Base-by-base conservation (phyloP, 1,140 invertebrate genomes). In the Cecropterus lyciades region DNA sequence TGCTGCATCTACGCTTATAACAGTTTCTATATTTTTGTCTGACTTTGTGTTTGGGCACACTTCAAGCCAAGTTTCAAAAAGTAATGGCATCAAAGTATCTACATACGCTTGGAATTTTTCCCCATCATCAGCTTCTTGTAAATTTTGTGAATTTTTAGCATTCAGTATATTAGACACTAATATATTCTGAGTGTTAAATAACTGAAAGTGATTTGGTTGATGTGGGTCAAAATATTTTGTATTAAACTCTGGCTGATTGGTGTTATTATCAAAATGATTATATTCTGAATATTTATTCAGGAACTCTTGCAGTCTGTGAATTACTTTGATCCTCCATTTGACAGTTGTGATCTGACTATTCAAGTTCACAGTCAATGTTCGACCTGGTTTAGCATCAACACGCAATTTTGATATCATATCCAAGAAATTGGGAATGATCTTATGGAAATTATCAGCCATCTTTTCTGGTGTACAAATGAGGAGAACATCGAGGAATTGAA, bases 1-100 rank as follows among this genome's bases (percentile, higher is more conserved):
- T 4, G 92, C 89, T 10, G 94, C 93, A 80, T 95, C 95, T 67
- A 84, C 83, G 59, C 76, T 91, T 13, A 95, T 80, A 10, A 93
- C 74, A 68, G 81, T 84, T 84, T 93, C 83, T 69, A 79, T 79
- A 72, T 71, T 83, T 63, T 78, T 77, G 11, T 79, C 77, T n/a
- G 70, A 57, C 20, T 73, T 83, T 14, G 63, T 72, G 59, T 88
- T 92, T 0, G 95, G 94, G 16, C 93, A 85, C 14, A 95, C 94
- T 93, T 96, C 96, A 15, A 96, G 72, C 96, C 95, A 96, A 59
- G 94, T 95, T 78, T 96, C 95, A 83, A 95, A 94, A 16, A 96
- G 92, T 13, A 96, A 82, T n/a, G 95, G 95, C 80, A 96, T 89
- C 10, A 96, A 86, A 46, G 93, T 92, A 66, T 94, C 88, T 13